Base-by-base conservation (phyloP, 2,888 invertebrate species). In the Meganola albula region DNA sequence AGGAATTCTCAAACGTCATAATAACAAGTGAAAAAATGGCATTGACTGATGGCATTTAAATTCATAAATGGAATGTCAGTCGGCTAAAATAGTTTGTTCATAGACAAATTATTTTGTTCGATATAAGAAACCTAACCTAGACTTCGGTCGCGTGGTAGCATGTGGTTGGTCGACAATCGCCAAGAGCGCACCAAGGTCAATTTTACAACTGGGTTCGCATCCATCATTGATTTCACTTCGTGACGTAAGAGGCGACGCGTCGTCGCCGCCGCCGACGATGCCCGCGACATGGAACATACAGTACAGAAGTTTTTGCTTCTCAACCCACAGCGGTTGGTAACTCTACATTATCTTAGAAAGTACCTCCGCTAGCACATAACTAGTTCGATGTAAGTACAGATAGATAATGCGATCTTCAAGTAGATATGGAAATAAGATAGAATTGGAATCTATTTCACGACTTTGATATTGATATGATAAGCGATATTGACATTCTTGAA, bases 201-300 rank as follows among this genome's bases (percentile, higher is more conserved):
- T 61, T 74, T 77, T 80, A 80, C 80, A 74, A 80, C 78, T 70
- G 64, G 60, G 63, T 62, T 61, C 55, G 52, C 62, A 53, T 60
- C 69, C 74, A 72, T 74, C 76, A 78, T 78, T 78, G 78, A 79
- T 78, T 78, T 77, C 77, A 72, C 77, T 65, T 58, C 54, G 63
- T 71, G 77, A 75, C 74, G 77, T 72, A 74, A 76, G 58, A 44
- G 55, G 54, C 60, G 63, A 41, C 53, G 50, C 58, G 60, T 44
- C 53, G 50, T 48, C 43, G 51, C 40, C 48, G 41, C 37, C 52
- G 44, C 28, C 43, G 40, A 48, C 56, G 39, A 38, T 42, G 39
- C 48, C 51, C 55, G 51, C 55, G 51, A 60, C 58, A 52, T 63
- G 59, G 57, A 65, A 62, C 64, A 61, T 58, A 54, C 58, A 67